phyloP scores from a whole-genome alignment of 2,113 vertebrate genomes.

The Rhinoderma darwinii region DNA sequence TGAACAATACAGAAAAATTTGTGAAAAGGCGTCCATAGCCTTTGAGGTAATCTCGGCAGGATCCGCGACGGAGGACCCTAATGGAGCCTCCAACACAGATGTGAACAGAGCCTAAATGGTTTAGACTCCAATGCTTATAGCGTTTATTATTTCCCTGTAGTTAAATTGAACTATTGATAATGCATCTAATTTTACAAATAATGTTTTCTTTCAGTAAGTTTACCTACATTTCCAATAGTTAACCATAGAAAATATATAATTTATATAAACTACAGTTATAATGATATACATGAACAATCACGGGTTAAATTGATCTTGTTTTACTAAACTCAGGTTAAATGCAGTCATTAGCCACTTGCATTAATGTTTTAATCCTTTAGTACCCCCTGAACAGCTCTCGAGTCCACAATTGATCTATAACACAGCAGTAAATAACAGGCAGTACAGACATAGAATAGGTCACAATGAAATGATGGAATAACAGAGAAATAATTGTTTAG shows the following conservation, averaged over 20 bases:
- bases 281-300: background rate
- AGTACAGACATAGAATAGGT: slow-evolving; percentile 61
- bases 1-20: too few relatives aligned
- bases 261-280: too few relatives aligned
- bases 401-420: slow-evolving; percentile 52
- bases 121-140: too few relatives aligned
- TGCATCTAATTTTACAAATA: background rate
- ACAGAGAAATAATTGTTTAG: slow-evolving; percentile 61
- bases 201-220: too few relatives aligned
- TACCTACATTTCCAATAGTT: too few relatives aligned
- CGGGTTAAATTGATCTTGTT: background rate
- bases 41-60: too few relatives aligned
- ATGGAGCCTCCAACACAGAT: too few relatives aligned
- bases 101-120: too few relatives aligned
- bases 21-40: too few relatives aligned
- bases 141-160: background rate
- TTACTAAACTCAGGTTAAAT: slow-evolving; percentile 51
- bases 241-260: too few relatives aligned
- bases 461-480: slow-evolving; percentile 57
- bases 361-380: slow-evolving; percentile 57
- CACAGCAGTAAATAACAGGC: background rate
- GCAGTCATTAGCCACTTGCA: slow-evolving; percentile 58
- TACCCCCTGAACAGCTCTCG: slow-evolving; percentile 18
- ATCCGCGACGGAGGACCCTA: too few relatives aligned
- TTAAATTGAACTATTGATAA: background rate